These are phyloP conservation scores for Python bivittatus DNA, from an alignment of 2,113 vertebrate species.

Conservation along the genomic window DNA sequence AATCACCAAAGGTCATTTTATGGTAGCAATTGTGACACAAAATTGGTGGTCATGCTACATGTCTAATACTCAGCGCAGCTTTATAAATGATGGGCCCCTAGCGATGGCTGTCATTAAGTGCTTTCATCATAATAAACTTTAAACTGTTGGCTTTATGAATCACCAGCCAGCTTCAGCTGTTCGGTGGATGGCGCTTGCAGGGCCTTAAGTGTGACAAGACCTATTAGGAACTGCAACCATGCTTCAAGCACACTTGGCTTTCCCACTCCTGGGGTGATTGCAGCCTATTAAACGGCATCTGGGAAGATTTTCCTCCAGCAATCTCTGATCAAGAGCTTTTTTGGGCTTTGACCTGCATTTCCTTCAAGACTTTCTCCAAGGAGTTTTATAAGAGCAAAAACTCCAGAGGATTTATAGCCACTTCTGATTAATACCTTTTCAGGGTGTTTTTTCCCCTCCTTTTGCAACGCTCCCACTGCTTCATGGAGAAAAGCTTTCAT, in stretches of 20 bases:
- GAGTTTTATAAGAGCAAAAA: constrained; percentile 87
- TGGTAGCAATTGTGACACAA: constrained; percentile 87
- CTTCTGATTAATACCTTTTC: constrained; percentile 88
- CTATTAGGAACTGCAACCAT: constrained; percentile 88
- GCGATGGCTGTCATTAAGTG: constrained; percentile 90
- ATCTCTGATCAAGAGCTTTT: constrained; percentile 89
- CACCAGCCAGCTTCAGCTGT: constrained; percentile 86
- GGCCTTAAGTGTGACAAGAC: constrained; percentile 87
- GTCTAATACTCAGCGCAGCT: constrained; percentile 87
- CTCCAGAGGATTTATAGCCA: constrained; percentile 87
- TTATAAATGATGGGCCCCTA: constrained; percentile 86
- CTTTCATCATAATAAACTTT: constrained; percentile 92
- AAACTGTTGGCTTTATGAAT: constrained; percentile 91
- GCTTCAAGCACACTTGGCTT: constrained; percentile 86
- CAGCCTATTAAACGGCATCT: constrained; percentile 86
- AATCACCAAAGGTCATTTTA: constrained; percentile 88
- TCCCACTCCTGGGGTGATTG: constrained; percentile 87
- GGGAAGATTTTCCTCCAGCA: constrained; percentile 86
- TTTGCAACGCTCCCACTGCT: constrained; percentile 80
- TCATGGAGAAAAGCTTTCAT: constrained; percentile 82
- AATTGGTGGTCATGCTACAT: constrained; percentile 89
- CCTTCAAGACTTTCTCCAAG: constrained; percentile 86
- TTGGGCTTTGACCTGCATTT: constrained; percentile 88
- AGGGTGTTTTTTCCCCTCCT: constrained; percentile 67
- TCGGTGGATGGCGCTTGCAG: constrained; percentile 83